Conservation (phyloP, 2,113 vertebrate genomes). For the Chloropsis cyanopogon region DNA sequence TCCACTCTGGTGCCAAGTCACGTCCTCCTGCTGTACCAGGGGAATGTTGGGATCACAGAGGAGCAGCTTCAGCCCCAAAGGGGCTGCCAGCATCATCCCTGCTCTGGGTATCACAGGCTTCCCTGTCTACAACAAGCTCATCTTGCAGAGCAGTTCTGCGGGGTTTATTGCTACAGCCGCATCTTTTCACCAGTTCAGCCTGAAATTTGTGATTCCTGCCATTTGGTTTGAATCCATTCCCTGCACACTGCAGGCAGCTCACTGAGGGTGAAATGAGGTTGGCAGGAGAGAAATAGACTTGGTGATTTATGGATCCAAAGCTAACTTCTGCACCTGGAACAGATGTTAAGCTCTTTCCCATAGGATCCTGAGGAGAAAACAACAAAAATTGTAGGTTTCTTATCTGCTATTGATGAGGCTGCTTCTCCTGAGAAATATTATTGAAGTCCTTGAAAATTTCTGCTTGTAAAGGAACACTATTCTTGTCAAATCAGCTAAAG, state of each 20-base stretch:
- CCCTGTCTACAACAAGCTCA: fast-evolving
- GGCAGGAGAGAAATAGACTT: not conserved
- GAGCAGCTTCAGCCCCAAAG: not conserved
- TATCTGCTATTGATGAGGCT: not conserved
- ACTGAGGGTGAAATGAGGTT: not conserved
- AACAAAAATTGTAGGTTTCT: not conserved
- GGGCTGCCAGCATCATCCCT: fast-evolving
- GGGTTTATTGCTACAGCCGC: fast-evolving
- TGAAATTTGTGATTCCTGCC: not conserved
- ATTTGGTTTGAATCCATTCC: not conserved
- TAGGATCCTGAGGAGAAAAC: not conserved
- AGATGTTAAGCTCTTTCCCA: not conserved
- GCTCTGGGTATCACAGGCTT: not conserved
- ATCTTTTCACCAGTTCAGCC: not conserved
- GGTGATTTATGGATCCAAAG: not conserved
- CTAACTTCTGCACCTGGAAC: not conserved
- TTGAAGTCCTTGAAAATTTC: not conserved
- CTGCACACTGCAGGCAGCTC: not conserved
- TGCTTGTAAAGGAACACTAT: not conserved
- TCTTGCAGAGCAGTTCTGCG: not conserved
- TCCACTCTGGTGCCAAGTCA: fast-evolving
- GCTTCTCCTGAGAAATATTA: not conserved
- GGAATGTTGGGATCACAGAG: fast-evolving
- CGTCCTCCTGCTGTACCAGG: fast-evolving
- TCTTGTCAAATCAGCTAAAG: not conserved